Percentiles rank a stretch among this genome's conserved stretches.
Conservation (phyloP, 2,888 invertebrate species). For the Chydorus sphaericus region DNA sequence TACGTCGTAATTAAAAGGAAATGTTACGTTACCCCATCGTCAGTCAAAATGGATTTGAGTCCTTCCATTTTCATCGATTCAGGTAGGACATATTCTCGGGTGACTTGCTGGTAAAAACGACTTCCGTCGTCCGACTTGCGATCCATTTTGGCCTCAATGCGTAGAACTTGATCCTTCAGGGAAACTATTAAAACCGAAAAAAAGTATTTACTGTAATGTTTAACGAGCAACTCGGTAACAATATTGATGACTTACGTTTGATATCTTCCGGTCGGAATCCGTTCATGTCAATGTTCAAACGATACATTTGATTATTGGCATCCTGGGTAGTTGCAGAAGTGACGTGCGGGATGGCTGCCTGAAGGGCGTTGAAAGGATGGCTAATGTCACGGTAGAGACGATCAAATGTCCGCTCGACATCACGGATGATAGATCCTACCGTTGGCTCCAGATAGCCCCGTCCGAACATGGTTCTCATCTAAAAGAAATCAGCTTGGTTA, state of each 20-base stretch:
- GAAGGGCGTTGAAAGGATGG: constrained; percentile 14
- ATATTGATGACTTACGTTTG: constrained; percentile 17
- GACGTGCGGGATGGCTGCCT: constrained; percentile 17
- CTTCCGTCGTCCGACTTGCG: constrained; percentile 21
- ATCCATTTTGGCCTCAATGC: constrained; percentile 21
- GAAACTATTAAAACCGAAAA: constrained; percentile 15
- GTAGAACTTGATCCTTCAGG: constrained; percentile 20
- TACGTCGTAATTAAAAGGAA: background rate
- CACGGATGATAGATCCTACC: constrained; percentile 17
- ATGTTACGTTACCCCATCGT: constrained; percentile 18
- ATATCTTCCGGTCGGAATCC: constrained; percentile 23
- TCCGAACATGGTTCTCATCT: background rate
- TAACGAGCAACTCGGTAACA: too few relatives aligned
- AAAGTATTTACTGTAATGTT: too few relatives aligned
- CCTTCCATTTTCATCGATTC: constrained; percentile 21
- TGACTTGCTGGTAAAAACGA: constrained; percentile 22
- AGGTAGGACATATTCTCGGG: constrained; percentile 22
- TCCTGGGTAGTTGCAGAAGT: constrained; percentile 7
- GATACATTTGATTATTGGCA: constrained; percentile 16
- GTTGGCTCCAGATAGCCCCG: background rate
- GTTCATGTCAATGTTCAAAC: constrained; percentile 21
- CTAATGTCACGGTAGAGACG: constrained; percentile 17
- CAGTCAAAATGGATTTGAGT: constrained; percentile 21
- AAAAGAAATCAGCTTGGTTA: too few relatives aligned
- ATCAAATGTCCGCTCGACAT: constrained; percentile 20